A percentile compares a stretch with the other conserved stretches of the same genome.
Conservation (phyloP, 2,888 invertebrate species). For the Drosophila nr. perissopoda region DNA sequence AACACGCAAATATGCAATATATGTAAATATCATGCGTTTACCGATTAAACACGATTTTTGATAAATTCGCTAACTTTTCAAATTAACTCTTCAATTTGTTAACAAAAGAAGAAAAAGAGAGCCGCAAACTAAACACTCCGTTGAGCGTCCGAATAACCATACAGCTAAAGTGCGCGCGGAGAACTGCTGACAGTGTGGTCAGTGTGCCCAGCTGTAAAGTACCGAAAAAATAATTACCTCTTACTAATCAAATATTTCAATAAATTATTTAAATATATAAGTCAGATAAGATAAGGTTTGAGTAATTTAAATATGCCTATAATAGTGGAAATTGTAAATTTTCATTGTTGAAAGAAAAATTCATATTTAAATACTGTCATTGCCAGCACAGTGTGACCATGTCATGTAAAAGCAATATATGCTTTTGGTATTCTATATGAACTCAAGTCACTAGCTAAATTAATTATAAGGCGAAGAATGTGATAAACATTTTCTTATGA, state of each 20-base stretch:
- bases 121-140: slow-evolving; percentile 17
- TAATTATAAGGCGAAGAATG: not conserved
- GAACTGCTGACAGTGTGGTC: slow-evolving; percentile 37
- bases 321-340: no score
- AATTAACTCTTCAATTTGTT: slow-evolving; percentile 35
- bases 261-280: not conserved
- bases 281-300: not conserved
- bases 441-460: not conserved
- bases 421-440: not conserved
- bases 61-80: slow-evolving; percentile 15
- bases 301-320: not conserved
- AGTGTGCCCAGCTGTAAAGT: slow-evolving; percentile 28
- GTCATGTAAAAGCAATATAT: not conserved
- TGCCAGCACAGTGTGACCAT: not conserved
- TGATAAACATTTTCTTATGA: not conserved
- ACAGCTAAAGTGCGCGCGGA: slow-evolving; percentile 54
- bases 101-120: slow-evolving; percentile 39
- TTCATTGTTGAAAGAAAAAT: not conserved
- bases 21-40: slow-evolving; percentile 16
- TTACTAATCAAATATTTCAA: no score
- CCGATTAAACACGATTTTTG: slow-evolving; percentile 26
- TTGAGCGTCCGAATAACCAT: slow-evolving; percentile 31
- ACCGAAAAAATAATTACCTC: not conserved
- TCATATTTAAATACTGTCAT: not conserved
- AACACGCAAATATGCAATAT: slow-evolving; percentile 4